phyloP scores from a whole-genome alignment of 2,797 vertebrate genomes.

The Oryzias sinensis region DNA sequence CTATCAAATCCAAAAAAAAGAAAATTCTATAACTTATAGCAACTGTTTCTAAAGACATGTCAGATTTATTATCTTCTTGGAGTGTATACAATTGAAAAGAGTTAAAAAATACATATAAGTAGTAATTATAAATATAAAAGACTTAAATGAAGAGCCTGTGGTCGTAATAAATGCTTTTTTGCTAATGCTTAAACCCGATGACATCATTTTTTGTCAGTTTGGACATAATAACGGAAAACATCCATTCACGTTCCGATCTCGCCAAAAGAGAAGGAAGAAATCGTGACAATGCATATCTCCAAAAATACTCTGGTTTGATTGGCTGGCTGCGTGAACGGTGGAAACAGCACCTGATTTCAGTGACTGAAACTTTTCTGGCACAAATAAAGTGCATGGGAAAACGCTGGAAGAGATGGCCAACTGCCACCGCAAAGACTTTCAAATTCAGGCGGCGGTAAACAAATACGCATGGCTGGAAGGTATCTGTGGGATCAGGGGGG shows the following conservation, averaged over 20 bases:
- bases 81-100: too few relatives aligned
- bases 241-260: background rate
- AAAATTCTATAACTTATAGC: too few relatives aligned
- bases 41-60: too few relatives aligned
- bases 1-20: too few relatives aligned
- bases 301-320: background rate
- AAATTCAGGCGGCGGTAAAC: slow-evolving; percentile 76
- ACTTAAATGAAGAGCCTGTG: too few relatives aligned
- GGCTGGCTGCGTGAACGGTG: slow-evolving; percentile 14
- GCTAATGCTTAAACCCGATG: too few relatives aligned
- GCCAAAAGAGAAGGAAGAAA: slow-evolving; percentile 5
- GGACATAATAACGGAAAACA: too few relatives aligned
- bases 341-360: slow-evolving; percentile 40
- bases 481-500: slow-evolving; percentile 74
- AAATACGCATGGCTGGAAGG: slow-evolving; percentile 74
- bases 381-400: slow-evolving; percentile 54
- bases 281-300: slow-evolving; percentile 7
- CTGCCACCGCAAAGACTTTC: slow-evolving; percentile 65
- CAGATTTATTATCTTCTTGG: too few relatives aligned
- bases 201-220: too few relatives aligned
- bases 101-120: too few relatives aligned
- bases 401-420: slow-evolving; percentile 41
- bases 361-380: slow-evolving; percentile 35
- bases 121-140: too few relatives aligned
- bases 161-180: too few relatives aligned